Evolutionary conservation across 1,140 invertebrate genomes (phyloP).

Genomic region (Plutomurus gul): DNA sequence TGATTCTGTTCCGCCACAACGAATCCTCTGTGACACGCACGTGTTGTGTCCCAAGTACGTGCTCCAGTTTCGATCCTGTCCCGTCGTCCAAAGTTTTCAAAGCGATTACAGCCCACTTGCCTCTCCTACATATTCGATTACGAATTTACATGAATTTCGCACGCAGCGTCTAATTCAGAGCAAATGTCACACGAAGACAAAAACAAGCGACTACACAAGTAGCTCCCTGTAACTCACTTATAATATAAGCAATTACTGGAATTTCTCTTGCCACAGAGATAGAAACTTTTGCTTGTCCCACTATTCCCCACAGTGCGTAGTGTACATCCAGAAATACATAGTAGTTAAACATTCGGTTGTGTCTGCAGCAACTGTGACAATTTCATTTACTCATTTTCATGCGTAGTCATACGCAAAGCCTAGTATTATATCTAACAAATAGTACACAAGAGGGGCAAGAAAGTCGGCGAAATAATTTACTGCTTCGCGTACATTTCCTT

Average conservation of each 20-base stretch:
- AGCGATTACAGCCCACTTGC: too few species aligned
- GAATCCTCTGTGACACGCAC: too few species aligned
- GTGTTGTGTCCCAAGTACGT: too few species aligned
- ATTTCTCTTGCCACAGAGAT: not conserved
- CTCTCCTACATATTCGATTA: too few species aligned
- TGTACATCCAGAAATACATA: too few species aligned
- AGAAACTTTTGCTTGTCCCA: too few species aligned
- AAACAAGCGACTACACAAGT: not conserved
- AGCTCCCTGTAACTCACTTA: not conserved
- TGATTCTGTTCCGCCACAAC: too few species aligned
- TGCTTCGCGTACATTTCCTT: not conserved
- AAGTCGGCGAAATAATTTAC: conserved; percentile 15
- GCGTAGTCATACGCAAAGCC: not conserved
- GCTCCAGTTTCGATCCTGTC: too few species aligned
- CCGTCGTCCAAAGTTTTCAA: too few species aligned
- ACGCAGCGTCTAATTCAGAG: not conserved
- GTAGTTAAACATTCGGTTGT: not conserved
- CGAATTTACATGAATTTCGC: conserved; percentile 18
- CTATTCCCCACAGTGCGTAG: too few species aligned
- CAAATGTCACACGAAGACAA: not conserved
- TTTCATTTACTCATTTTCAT: conserved; percentile 3
- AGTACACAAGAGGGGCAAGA: not conserved
- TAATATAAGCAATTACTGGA: conserved; percentile 21
- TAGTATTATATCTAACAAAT: not conserved
- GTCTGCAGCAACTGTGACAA: not conserved